Evolutionary conservation across 2,113 vertebrate genomes (phyloP).

Genomic region (Egretta garzetta): DNA sequence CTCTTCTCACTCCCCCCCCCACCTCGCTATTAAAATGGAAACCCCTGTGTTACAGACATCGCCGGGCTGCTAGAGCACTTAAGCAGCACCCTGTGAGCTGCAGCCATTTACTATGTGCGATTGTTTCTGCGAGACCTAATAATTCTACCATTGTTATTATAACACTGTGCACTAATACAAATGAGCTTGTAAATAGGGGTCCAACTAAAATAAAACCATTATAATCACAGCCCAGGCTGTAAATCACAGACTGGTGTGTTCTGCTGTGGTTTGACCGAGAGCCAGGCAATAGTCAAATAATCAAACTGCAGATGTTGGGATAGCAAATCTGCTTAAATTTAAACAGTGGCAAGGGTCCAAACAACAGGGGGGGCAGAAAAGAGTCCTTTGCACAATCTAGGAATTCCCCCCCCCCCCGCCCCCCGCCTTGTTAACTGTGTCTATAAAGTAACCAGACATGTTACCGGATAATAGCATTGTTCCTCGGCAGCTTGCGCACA

Average conservation of each 20-base stretch:
- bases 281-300: constrained; percentile 84
- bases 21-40: constrained; percentile 21
- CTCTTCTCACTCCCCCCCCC: neutral
- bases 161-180: constrained; percentile 72
- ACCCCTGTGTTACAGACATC: constrained; percentile 21
- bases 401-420: constrained; percentile 20
- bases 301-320: constrained; percentile 80
- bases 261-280: constrained; percentile 76
- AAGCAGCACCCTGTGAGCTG: constrained; percentile 7
- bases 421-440: constrained; percentile 46
- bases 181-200: constrained; percentile 76
- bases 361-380: neutral
- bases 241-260: constrained; percentile 76
- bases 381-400: constrained; percentile 45
- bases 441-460: constrained; percentile 68
- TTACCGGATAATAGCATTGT: constrained; percentile 12
- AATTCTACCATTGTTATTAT: constrained; percentile 74
- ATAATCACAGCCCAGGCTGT: constrained; percentile 72
- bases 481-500: constrained; percentile 1
- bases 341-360: constrained; percentile 76
- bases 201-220: constrained; percentile 78
- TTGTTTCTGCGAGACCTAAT: constrained; percentile 73
- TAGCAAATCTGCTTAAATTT: constrained; percentile 77
- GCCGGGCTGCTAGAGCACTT: constrained; percentile 30
- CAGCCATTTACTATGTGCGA: constrained; percentile 54